Evolutionary conservation across 2,797 vertebrate species (phyloP).

Genomic region (Vipera ursinii): DNA sequence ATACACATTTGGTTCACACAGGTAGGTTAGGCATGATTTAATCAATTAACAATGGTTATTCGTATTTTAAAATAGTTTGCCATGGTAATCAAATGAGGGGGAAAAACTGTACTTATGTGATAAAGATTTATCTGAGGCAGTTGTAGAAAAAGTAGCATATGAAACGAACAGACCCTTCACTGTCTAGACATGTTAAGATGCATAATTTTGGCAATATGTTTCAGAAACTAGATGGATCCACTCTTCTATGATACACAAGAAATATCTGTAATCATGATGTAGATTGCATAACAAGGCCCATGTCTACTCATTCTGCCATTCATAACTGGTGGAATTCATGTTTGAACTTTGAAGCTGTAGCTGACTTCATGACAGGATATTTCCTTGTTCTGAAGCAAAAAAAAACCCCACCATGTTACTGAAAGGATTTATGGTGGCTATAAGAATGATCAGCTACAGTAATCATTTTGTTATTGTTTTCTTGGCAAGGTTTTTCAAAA

Average conservation of each 20-base stretch:
- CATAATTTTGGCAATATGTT: background rate
- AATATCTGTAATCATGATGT: background rate
- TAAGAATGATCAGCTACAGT: background rate
- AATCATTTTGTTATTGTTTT: background rate
- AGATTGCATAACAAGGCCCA: background rate
- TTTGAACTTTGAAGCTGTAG: background rate
- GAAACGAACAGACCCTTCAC: background rate
- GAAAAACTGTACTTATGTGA: background rate
- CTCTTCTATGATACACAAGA: background rate
- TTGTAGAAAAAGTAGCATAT: background rate
- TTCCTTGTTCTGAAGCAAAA: background rate
- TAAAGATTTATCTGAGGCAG: background rate
- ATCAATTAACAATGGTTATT: background rate
- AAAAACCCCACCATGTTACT: background rate
- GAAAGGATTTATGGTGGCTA: background rate
- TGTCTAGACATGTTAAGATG: background rate
- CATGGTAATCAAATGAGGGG: background rate
- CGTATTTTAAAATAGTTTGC: background rate
- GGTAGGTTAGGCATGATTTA: background rate
- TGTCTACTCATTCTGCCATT: background rate
- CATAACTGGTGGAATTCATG: background rate
- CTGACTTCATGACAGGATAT: background rate
- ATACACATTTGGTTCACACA: background rate
- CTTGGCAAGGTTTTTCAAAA: background rate
- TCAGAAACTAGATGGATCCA: background rate